phyloP scores from a whole-genome alignment of 2,797 vertebrate genomes.

The Macroramphosus scolopax region DNA sequence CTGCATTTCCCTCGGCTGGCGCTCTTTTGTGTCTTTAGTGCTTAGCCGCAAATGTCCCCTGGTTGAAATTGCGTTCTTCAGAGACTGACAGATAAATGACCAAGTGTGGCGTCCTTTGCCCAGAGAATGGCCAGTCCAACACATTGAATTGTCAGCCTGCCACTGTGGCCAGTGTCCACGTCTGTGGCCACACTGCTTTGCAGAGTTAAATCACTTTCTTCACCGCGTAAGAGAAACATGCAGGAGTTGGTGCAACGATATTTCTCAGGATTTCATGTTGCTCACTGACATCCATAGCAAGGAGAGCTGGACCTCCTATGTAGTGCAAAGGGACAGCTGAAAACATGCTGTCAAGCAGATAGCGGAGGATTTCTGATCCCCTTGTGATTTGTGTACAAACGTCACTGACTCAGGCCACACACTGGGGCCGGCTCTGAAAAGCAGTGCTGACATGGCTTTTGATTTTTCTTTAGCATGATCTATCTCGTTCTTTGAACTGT shows the following conservation, averaged over 20 bases:
- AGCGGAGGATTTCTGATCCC: slow-evolving; percentile 36
- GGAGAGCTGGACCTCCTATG: slow-evolving; percentile 40
- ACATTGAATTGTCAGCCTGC: slow-evolving; percentile 31
- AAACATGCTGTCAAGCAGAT: slow-evolving; percentile 37
- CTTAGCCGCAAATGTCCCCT: slow-evolving; percentile 43
- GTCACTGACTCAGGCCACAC: slow-evolving; percentile 26
- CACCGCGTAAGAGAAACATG: slow-evolving; percentile 30
- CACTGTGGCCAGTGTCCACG: slow-evolving; percentile 24
- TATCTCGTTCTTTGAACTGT: slow-evolving; percentile 37
- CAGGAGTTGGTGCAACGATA: slow-evolving; percentile 25
- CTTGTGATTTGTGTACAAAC: slow-evolving; percentile 23
- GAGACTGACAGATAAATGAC: slow-evolving; percentile 31
- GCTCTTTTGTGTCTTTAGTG: slow-evolving; percentile 13
- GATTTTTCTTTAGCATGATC: slow-evolving; percentile 24
- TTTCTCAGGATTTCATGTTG: slow-evolving; percentile 42
- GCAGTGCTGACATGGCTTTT: slow-evolving; percentile 20
- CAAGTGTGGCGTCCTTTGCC: slow-evolving; percentile 30
- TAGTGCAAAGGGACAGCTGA: slow-evolving; percentile 24
- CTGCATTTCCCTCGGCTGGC: slow-evolving; percentile 16
- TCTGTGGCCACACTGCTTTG: slow-evolving; percentile 34
- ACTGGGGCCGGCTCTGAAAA: slow-evolving; percentile 29
- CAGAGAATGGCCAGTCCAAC: slow-evolving; percentile 32
- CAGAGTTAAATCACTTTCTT: slow-evolving; percentile 50
- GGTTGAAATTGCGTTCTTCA: slow-evolving; percentile 32
- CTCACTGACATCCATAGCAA: slow-evolving; percentile 19